These are phyloP conservation scores for Pseudopleuronectes americanus DNA, from an alignment of 2,797 vertebrate genomes.

Conservation along the genomic window DNA sequence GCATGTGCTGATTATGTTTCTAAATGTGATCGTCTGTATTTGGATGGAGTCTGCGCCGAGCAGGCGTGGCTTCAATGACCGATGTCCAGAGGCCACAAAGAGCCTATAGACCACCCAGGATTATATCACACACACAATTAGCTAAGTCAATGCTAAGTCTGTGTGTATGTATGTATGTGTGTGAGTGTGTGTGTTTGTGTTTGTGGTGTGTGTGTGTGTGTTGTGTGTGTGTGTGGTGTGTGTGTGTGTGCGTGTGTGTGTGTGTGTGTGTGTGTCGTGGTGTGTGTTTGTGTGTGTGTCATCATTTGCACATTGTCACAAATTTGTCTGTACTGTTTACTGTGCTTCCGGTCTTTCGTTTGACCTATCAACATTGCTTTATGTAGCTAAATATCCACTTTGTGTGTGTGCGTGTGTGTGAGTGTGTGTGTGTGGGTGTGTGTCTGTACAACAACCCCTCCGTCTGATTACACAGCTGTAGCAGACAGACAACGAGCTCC, in stretches of 20 bases:
- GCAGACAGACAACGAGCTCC: constrained; percentile 72
- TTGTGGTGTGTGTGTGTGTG: background rate
- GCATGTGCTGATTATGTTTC: constrained; percentile 45
- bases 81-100: constrained; percentile 42
- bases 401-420: constrained; percentile 36
- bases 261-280: background rate
- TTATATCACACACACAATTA: constrained; percentile 47
- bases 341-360: constrained; percentile 16
- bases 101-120: constrained; percentile 71
- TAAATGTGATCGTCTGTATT: constrained; percentile 37
- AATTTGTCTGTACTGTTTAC: constrained; percentile 20
- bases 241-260: constrained; percentile 1
- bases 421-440: constrained; percentile 24
- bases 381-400: constrained; percentile 24
- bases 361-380: constrained; percentile 29
- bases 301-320: constrained; percentile 10
- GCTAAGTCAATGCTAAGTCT: constrained; percentile 3
- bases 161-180: constrained; percentile 12
- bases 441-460: constrained; percentile 62
- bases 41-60: constrained; percentile 25
- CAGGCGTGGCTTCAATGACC: constrained; percentile 40
- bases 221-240: background rate
- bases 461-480: constrained; percentile 80
- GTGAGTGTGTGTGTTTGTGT: background rate
- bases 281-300: background rate